Base-by-base conservation (phyloP, 2,797 vertebrate genomes). In the Lepilemur septentrionalis region DNA sequence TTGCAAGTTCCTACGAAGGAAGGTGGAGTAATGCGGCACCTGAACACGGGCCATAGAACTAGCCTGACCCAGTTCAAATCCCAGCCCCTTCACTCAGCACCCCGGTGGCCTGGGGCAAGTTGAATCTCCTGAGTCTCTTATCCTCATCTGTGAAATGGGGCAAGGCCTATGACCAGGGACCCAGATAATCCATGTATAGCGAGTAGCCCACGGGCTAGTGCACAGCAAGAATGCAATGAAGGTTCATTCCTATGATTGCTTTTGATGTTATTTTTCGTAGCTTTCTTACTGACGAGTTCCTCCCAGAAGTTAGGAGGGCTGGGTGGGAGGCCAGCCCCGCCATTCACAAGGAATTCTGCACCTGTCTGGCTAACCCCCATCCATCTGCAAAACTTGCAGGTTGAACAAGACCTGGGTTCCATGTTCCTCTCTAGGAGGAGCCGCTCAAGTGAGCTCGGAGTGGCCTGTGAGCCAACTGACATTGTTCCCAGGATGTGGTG, bases 1-100 rank as follows among this genome's bases (percentile, higher is more conserved):
- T 80, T 1, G 38, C 88, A 97, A 98, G 95, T 96, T 96, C 97
- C 96, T 87, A 4, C 3, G 61, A 70, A 89, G 80, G 70, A 55
- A 32, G 76, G 46, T 69, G 3, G 0, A 14, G 4, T 4, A 35
- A 30, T 25, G 0, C 38, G 0, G 41, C 1, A 0, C 72, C 69
- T 11, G 7, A 89, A 30, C n/a, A 4, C 22, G 3, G 38, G 38
- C 65, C 5, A 1, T 0, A 7, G 52, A 65, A 10, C 55, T 12
- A 18, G 35, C 5, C 43, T 11, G 41, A 46, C 52, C n/a, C 0
- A 7, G 28, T 61, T 72, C 89, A 2, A 7, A 75, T 23, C 67
- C 93, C 20, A 6, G 13, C 4, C 11, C 50, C 84, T 65, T 55
- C 48, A 1, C 50, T 70, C 46, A 1, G 25, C 12, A 7, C 0